Evolutionary conservation across 2,888 invertebrate genomes (phyloP).

Genomic region (Rhorus exstirpatorius): DNA sequence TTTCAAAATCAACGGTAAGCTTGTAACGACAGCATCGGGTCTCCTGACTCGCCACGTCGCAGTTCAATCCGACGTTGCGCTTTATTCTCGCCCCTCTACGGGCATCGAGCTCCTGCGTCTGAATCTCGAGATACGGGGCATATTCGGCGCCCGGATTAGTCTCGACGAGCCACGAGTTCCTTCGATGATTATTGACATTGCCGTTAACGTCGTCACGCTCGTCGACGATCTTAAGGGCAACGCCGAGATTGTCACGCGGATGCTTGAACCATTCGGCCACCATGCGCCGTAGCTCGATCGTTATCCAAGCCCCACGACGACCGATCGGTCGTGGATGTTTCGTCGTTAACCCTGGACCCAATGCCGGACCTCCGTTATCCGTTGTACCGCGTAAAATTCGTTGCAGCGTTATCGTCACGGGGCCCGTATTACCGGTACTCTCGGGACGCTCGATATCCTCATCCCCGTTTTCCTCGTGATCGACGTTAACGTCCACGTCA

Average conservation of each 20-base stretch:
- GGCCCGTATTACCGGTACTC: slow-evolving; percentile 79
- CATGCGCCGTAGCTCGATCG: slow-evolving; percentile 91
- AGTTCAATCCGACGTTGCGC: slow-evolving; percentile 93
- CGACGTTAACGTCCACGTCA: slow-evolving; percentile 65
- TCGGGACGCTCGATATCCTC: slow-evolving; percentile 71
- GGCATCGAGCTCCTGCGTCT: slow-evolving; percentile 87
- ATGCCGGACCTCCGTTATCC: slow-evolving; percentile 78
- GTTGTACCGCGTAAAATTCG: slow-evolving; percentile 87
- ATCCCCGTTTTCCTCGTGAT: slow-evolving; percentile 57
- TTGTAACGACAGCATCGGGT: slow-evolving; percentile 97
- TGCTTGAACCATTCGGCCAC: slow-evolving; percentile 92
- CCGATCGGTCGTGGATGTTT: slow-evolving; percentile 83
- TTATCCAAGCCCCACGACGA: slow-evolving; percentile 90
- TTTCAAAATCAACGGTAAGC: slow-evolving; percentile 96
- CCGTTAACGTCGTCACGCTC: slow-evolving; percentile 80
- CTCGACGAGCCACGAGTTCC: slow-evolving; percentile 88
- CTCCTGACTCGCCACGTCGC: slow-evolving; percentile 93
- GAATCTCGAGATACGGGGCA: slow-evolving; percentile 89
- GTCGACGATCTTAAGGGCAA: slow-evolving; percentile 89
- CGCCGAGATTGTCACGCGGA: slow-evolving; percentile 91
- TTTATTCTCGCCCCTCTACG: slow-evolving; percentile 90
- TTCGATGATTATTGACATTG: slow-evolving; percentile 86
- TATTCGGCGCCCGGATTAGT: slow-evolving; percentile 89
- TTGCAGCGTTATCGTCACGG: slow-evolving; percentile 86
- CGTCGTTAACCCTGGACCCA: slow-evolving; percentile 83